Percentiles rank a stretch among this genome's conserved stretches.
Evolutionary conservation across 2,888 invertebrate species (phyloP).

Genomic region (Ornithoptera alexandrae): DNA sequence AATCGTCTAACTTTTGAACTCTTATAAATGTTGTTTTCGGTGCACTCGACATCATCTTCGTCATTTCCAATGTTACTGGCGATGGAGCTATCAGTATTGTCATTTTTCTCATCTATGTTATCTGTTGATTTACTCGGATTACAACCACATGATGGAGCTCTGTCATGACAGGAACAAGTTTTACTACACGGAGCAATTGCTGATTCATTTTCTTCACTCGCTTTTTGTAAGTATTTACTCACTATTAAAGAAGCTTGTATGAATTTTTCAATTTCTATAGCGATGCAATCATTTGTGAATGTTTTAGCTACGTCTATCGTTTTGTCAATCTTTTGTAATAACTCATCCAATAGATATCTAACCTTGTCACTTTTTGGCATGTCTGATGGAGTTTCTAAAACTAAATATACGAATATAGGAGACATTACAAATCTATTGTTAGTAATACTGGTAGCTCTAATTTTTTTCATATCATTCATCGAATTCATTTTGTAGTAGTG

Average conservation of each 20-base stretch:
- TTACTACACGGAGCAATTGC: background rate
- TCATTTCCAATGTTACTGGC: background rate
- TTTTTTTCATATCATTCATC: background rate
- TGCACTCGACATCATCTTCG: conserved; percentile 37
- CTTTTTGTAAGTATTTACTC: conserved; percentile 35
- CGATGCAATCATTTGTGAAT: conserved; percentile 38
- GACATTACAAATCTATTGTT: background rate
- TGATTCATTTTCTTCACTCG: conserved; percentile 14
- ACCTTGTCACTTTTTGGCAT: conserved; percentile 8
- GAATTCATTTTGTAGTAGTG: background rate
- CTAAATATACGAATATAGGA: conserved; percentile 1
- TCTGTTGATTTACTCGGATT: background rate
- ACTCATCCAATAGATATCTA: conserved; percentile 5
- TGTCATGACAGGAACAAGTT: conserved; percentile 9
- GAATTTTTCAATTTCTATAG: conserved; percentile 40
- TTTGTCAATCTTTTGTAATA: conserved; percentile 15
- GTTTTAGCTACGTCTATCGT: conserved; percentile 20
- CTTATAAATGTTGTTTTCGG: conserved; percentile 43
- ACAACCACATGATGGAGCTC: conserved; percentile 3
- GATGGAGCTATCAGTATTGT: background rate
- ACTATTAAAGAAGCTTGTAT: conserved; percentile 37
- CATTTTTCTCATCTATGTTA: background rate
- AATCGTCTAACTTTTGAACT: conserved; percentile 44
- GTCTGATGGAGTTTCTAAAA: background rate
- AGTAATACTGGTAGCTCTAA: background rate